These are phyloP conservation scores for Cephus rjabovi DNA, from an alignment of 2,888 invertebrate genomes.

Conservation along the genomic window DNA sequence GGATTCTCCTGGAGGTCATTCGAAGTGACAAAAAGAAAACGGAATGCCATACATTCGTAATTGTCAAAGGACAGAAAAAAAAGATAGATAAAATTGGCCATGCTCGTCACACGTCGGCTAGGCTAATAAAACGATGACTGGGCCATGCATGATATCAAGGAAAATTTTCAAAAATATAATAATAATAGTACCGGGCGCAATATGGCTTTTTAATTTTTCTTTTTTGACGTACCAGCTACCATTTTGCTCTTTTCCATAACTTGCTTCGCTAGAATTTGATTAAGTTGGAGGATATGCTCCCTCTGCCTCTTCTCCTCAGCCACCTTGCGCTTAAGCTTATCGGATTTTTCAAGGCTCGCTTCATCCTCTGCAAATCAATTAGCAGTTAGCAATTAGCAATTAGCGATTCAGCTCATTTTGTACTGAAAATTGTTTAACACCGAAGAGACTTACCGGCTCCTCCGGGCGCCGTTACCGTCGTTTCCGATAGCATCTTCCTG, in stretches of 20 bases:
- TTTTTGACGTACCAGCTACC: slow-evolving; percentile 84
- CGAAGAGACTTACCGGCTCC: slow-evolving; percentile 43
- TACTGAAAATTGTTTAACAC: background rate
- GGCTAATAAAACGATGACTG: slow-evolving; percentile 5
- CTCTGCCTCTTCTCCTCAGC: slow-evolving; percentile 88
- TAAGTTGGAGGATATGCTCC: slow-evolving; percentile 89
- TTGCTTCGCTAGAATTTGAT: slow-evolving; percentile 92
- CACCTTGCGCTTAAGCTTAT: slow-evolving; percentile 77
- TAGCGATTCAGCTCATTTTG: background rate
- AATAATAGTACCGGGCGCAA: background rate
- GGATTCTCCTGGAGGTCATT: background rate
- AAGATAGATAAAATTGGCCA: background rate
- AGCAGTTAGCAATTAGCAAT: background rate
- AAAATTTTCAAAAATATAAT: slow-evolving; percentile 12
- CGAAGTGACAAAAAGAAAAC: background rate
- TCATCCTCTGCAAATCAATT: slow-evolving; percentile 45
- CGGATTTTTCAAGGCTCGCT: slow-evolving; percentile 53
- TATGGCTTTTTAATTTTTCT: too few species aligned
- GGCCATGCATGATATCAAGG: slow-evolving; percentile 20
- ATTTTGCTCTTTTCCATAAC: slow-evolving; percentile 96
- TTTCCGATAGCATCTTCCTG: slow-evolving; percentile 88
- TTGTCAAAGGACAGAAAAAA: background rate
- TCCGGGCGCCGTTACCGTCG: slow-evolving; percentile 68
- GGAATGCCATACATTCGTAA: background rate
- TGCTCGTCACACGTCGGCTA: slow-evolving; percentile 13